Base-by-base conservation (phyloP, 2,797 vertebrate genomes). In the Kryptopterus vitreolus region DNA sequence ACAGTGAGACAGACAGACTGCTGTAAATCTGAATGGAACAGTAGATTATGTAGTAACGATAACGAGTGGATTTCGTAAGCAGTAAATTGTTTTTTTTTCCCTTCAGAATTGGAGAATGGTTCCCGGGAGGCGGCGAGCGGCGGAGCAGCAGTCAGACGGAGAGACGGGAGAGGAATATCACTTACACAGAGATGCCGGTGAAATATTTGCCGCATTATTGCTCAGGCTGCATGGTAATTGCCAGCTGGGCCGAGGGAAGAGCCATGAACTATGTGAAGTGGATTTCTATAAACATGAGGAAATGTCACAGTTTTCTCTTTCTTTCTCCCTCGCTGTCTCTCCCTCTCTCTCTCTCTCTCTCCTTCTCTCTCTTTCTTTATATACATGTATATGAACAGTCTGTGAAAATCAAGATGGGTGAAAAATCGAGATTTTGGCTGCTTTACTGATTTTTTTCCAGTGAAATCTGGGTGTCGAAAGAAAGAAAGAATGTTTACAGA, bases 131-230 rank as follows among this genome's bases (percentile, higher is more conserved):
- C 77, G 76, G 76, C 68, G 38, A 7, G 38, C 7, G 38, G 65
- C 26, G 22, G 62, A 75, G 52, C 62, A 43, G 69, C 80, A 78
- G 69, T 61, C 71, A 58, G 79, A 35, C 24, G 58, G 78, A 71
- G 38, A 43, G 78, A 82, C 46, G 84, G 52, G 59, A 68, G 73
- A 58, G 52, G 79, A 82, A 85, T 73, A 80, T 77, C 57, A 46
- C 33, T 59, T 58, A 24, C 53, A 24, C 55, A 33, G 68, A 80
- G 61, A 85, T 68, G 74, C 63, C 75, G 66, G 78, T 73, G 22
- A 81, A 83, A 83, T 84, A 82, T 82, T 73, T 76, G 75, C 75
- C 82, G 74, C 74, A 81, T 86, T 82, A 86, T 70, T 80, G 74
- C 77, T 63, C 72, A 38, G 72, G 77, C 71, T 78, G 78, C 69